Conservation (phyloP, 1,140 invertebrate species). For the Caenorhabditis brenneri region DNA sequence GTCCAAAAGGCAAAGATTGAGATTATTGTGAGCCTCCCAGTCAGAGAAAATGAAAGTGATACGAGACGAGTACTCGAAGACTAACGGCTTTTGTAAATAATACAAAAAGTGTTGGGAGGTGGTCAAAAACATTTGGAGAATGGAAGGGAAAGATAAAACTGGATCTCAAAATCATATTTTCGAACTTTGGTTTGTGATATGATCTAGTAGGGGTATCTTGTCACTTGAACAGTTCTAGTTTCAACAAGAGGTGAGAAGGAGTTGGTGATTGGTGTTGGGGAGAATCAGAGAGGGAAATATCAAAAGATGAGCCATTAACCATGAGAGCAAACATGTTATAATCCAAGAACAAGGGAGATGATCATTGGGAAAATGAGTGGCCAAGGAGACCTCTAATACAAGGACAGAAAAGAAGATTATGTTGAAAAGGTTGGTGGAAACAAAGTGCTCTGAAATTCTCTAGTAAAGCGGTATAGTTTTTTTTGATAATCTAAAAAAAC, state of each 20-base stretch:
- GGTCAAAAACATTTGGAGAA: neutral
- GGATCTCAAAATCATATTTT: neutral
- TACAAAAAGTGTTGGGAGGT: neutral
- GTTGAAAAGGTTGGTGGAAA: no score
- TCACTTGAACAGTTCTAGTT: neutral
- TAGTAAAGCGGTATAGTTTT: no score
- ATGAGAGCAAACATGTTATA: no score
- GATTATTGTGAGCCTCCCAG: no score
- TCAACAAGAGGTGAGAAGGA: neutral
- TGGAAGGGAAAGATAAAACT: neutral
- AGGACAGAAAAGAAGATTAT: no score
- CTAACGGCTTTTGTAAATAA: slow-evolving; percentile 10
- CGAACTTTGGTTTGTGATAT: slow-evolving; percentile 26
- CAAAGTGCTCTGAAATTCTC: no score
- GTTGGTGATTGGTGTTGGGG: neutral
- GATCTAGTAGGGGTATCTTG: neutral
- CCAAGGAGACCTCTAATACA: no score
- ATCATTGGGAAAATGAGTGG: no score
- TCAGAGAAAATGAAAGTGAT: slow-evolving; percentile 13
- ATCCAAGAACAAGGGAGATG: no score
- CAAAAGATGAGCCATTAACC: neutral
- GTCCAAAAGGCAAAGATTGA: slow-evolving; percentile 4
- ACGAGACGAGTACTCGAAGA: neutral
- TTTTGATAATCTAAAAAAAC: no score
- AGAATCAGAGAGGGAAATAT: no score